Conservation (phyloP, 2,888 invertebrate species). For the Caenorhabditis zanzibari region DNA sequence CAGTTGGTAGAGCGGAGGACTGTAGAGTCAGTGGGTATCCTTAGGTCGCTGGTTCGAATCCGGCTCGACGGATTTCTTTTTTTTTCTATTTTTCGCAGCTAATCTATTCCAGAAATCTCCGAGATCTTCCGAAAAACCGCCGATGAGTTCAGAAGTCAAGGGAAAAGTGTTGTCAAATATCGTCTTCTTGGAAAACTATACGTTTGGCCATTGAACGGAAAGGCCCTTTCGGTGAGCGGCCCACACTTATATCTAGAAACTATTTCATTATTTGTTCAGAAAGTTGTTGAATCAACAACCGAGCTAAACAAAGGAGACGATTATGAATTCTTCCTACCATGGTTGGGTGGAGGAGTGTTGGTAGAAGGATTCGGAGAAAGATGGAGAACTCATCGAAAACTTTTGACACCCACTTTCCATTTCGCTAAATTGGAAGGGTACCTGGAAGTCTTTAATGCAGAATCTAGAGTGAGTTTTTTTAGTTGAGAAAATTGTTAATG, state of each 20-base stretch:
- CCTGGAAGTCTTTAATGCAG: constrained; percentile 52
- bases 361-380: constrained; percentile 69
- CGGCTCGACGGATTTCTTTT: constrained; percentile 71
- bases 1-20: constrained; percentile 77
- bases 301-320: constrained; percentile 83
- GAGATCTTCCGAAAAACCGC: constrained; percentile 30
- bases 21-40: constrained; percentile 73
- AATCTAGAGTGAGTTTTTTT: constrained; percentile 23
- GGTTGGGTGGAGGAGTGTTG: constrained; percentile 84
- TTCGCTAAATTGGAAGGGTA: constrained; percentile 85
- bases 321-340: constrained; percentile 84
- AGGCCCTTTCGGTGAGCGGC: constrained; percentile 25
- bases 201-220: constrained; percentile 51
- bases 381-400: constrained; percentile 84
- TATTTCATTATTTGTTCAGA: constrained; percentile 45
- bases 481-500: neutral
- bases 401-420: constrained; percentile 86
- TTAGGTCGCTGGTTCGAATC: constrained; percentile 78
- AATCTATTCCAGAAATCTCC: constrained; percentile 24
- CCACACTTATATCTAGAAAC: neutral
- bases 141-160: constrained; percentile 15
- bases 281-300: constrained; percentile 80
- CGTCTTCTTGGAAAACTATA: constrained; percentile 41
- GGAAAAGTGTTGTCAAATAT: constrained; percentile 34
- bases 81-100: neutral